Evolutionary conservation across 2,888 invertebrate species (phyloP).

Genomic region (Amblyjoppa proteus): DNA sequence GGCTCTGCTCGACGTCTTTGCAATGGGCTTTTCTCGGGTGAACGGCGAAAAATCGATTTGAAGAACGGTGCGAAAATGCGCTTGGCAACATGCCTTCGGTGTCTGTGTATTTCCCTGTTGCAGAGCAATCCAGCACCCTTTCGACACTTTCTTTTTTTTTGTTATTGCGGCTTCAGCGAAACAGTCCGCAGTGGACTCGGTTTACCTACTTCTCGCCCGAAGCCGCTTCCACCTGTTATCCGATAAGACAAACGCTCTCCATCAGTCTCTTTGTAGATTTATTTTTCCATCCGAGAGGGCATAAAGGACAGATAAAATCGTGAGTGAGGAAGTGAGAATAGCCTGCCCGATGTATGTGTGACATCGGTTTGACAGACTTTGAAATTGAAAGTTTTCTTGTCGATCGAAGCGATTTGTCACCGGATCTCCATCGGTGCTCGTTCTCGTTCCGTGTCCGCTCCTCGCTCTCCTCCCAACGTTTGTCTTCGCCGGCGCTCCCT

Average conservation of each 20-base stretch:
- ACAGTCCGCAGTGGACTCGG: conserved; percentile 11
- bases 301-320: conserved; percentile 41
- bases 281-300: conserved; percentile 9
- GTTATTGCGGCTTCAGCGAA: conserved; percentile 25
- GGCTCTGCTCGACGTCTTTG: conserved; percentile 23
- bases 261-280: conserved; percentile 14
- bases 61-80: conserved; percentile 78
- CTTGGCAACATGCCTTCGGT: conserved; percentile 80
- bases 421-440: conserved; percentile 45
- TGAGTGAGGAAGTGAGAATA: conserved; percentile 39
- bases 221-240: not conserved
- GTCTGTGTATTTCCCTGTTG: conserved; percentile 41
- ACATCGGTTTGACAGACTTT: conserved; percentile 67
- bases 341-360: conserved; percentile 29
- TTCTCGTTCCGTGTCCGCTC: conserved; percentile 17
- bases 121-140: conserved; percentile 40
- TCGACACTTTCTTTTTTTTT: conserved; percentile 38
- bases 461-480: conserved; percentile 25
- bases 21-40: conserved; percentile 76
- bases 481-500: not conserved
- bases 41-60: conserved; percentile 79
- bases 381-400: conserved; percentile 77
- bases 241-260: conserved; percentile 1
- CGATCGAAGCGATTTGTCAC: conserved; percentile 73
- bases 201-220: not conserved